A percentile compares a stretch with the other conserved stretches of the same genome.
phyloP scores from a whole-genome alignment of 2,797 vertebrate species.

The Hyperoplus immaculatus region DNA sequence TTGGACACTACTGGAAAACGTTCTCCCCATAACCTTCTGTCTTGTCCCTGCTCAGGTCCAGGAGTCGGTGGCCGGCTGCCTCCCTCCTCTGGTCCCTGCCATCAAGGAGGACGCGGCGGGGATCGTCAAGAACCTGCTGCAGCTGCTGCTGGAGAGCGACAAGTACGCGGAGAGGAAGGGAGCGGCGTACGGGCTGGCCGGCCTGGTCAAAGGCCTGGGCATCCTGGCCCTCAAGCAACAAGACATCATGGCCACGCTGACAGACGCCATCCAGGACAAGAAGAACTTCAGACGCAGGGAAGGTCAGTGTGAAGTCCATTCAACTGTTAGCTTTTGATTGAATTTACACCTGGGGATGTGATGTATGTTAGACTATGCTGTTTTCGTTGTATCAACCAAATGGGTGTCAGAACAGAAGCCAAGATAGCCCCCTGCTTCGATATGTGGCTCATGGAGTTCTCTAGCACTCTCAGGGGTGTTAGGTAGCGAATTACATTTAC shows the following conservation, averaged over 20 bases:
- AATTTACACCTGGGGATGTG: neutral
- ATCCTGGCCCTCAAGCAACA: constrained; percentile 98
- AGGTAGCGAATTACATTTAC: too few species aligned
- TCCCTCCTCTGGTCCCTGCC: constrained; percentile 96
- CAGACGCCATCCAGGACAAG: constrained; percentile 98
- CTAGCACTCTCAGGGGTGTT: too few species aligned
- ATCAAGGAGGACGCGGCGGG: constrained; percentile 96
- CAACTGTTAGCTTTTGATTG: neutral
- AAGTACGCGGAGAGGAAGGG: constrained; percentile 97
- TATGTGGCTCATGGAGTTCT: too few species aligned
- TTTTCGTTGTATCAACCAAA: neutral
- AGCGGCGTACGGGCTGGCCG: constrained; percentile 95
- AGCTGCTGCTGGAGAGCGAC: constrained; percentile 96
- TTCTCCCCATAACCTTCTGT: neutral
- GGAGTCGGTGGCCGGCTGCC: constrained; percentile 95
- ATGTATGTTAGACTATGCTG: neutral
- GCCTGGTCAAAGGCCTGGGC: constrained; percentile 96
- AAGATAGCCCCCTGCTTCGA: too few species aligned
- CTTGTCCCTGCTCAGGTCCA: constrained; percentile 88
- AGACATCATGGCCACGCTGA: constrained; percentile 97
- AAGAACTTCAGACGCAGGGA: constrained; percentile 97
- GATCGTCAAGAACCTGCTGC: constrained; percentile 95
- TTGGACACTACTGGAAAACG: neutral
- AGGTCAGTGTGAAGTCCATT: constrained; percentile 81
- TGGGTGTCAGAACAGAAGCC: too few species aligned